Conservation (phyloP, 2,797 vertebrate species). For the Danio albolineatus region DNA sequence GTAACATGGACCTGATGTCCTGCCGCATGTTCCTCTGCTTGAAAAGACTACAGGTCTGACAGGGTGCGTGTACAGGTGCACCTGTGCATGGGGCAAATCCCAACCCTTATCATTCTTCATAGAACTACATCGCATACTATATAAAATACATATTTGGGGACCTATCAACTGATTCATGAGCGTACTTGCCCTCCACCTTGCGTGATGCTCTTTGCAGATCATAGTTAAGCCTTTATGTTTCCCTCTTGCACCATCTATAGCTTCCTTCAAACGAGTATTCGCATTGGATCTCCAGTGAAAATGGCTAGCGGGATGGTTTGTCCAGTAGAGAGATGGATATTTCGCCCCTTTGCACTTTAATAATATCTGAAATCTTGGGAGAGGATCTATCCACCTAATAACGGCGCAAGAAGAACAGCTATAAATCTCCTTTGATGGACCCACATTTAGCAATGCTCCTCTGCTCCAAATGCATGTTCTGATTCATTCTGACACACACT, state of each 20-base stretch:
- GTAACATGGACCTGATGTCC: slow-evolving; percentile 54
- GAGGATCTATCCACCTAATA: slow-evolving; percentile 80
- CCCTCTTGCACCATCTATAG: slow-evolving; percentile 26
- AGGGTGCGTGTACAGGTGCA: slow-evolving; percentile 16
- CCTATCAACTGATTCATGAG: slow-evolving; percentile 3
- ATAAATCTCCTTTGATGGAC: slow-evolving; percentile 84
- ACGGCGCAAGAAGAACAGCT: slow-evolving; percentile 80
- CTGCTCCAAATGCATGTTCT: slow-evolving; percentile 70
- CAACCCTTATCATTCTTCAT: slow-evolving; percentile 1
- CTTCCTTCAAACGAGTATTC: slow-evolving; percentile 27
- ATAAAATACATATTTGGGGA: background rate
- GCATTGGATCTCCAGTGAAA: slow-evolving; percentile 47
- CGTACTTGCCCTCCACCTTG: background rate
- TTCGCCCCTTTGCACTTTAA: slow-evolving; percentile 77
- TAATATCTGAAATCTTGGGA: slow-evolving; percentile 71
- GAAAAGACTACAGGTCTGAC: slow-evolving; percentile 29
- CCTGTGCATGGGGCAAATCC: background rate
- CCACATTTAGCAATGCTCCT: slow-evolving; percentile 76
- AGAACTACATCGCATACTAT: background rate
- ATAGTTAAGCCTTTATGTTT: slow-evolving; percentile 20
- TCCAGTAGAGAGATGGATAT: slow-evolving; percentile 70
- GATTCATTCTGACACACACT: slow-evolving; percentile 55
- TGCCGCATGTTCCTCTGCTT: slow-evolving; percentile 48
- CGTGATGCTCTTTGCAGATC: background rate
- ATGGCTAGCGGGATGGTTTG: slow-evolving; percentile 65